Evolutionary conservation across 2,797 vertebrate species (phyloP).

Genomic region (Characodon lateralis): DNA sequence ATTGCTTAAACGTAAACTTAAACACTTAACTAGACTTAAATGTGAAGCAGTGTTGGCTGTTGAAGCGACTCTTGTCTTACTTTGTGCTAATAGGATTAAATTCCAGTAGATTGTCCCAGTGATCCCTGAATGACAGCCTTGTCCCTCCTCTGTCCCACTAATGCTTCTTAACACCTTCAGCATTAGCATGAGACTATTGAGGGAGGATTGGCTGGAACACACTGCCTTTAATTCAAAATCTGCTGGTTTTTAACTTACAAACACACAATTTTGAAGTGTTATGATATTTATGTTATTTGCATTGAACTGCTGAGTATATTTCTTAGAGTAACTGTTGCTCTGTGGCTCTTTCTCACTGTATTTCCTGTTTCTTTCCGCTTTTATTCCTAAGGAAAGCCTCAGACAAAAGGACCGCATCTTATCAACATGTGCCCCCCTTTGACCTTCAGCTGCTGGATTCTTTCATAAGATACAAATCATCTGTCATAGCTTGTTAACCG

Average conservation of each 20-base stretch:
- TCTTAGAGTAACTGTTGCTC: constrained; percentile 15
- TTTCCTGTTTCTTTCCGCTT: constrained; percentile 43
- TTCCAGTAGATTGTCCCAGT: constrained; percentile 56
- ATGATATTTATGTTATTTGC: neutral
- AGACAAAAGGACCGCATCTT: neutral
- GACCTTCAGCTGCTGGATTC: neutral
- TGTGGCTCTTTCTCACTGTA: constrained; percentile 5
- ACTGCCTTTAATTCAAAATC: neutral
- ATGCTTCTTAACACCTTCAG: constrained; percentile 46
- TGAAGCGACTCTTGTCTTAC: constrained; percentile 30
- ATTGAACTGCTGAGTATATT: neutral
- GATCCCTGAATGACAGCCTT: constrained; percentile 33
- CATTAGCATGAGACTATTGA: constrained; percentile 4
- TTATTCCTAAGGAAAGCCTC: constrained; percentile 31
- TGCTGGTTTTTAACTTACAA: neutral
- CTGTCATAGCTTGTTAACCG: neutral
- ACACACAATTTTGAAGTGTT: too few species aligned
- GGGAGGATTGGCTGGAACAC: neutral
- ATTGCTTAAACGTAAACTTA: neutral
- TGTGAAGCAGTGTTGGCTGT: neutral
- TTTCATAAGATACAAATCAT: neutral
- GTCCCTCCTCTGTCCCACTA: constrained; percentile 39
- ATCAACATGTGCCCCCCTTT: neutral
- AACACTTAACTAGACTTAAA: neutral
- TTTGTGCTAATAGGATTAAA: constrained; percentile 70